These are phyloP conservation scores for Malaclemys terrapin DNA, from an alignment of 2,113 vertebrate species.

Conservation along the genomic window DNA sequence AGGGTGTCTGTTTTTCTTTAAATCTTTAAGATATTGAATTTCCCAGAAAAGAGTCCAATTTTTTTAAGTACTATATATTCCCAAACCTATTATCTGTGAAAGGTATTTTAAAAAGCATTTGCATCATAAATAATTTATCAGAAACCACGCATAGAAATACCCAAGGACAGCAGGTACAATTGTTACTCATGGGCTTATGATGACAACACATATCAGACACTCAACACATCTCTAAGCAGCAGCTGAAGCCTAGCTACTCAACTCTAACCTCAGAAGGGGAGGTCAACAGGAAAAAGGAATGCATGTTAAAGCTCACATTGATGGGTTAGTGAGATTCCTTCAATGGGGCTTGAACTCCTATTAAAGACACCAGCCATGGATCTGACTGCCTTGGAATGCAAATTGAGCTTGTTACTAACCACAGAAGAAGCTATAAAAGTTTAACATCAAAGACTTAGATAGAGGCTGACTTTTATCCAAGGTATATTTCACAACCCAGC, in stretches of 20 bases:
- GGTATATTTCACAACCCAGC: conserved; percentile 49
- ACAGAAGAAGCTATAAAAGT: conserved; percentile 59
- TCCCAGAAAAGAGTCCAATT: conserved; percentile 20
- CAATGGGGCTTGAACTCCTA: conserved; percentile 72
- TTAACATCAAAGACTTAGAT: conserved; percentile 64
- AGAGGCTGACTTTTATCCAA: conserved; percentile 63
- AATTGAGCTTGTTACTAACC: conserved; percentile 62
- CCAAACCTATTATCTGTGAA: conserved; percentile 26
- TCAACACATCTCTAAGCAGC: conserved; percentile 78
- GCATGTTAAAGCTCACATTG: conserved; percentile 68
- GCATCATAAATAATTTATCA: conserved; percentile 59
- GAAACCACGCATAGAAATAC: conserved; percentile 54
- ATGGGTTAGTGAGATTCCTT: conserved; percentile 73
- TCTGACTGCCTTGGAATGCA: conserved; percentile 72
- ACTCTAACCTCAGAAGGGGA: conserved; percentile 77
- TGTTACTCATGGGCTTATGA: conserved; percentile 21
- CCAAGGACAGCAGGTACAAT: background rate
- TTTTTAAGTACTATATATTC: conserved; percentile 49
- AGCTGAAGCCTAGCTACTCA: conserved; percentile 74
- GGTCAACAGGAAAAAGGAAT: conserved; percentile 80
- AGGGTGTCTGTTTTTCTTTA: background rate
- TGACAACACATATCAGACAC: conserved; percentile 79
- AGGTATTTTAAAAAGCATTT: conserved; percentile 57
- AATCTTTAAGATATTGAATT: background rate
- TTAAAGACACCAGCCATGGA: conserved; percentile 71